Evolutionary conservation across 2,113 vertebrate species (phyloP).

Genomic region (Anser cygnoides): DNA sequence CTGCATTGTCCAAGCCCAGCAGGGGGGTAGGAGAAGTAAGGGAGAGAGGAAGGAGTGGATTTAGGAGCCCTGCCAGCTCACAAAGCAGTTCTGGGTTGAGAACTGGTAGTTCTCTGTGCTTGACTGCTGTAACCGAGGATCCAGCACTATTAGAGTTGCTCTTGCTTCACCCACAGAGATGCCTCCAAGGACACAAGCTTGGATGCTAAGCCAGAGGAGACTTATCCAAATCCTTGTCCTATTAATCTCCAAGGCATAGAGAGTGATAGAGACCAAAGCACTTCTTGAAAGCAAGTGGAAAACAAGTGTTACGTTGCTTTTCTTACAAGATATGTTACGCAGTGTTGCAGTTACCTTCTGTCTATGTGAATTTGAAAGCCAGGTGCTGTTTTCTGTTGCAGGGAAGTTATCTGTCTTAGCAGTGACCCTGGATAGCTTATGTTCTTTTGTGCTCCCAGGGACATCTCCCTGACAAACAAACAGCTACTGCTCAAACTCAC

Average conservation of each 20-base stretch:
- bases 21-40: fast-evolving
- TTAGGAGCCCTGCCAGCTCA: neutral
- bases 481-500: neutral
- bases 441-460: neutral
- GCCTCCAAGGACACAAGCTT: neutral
- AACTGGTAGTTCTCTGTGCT: neutral
- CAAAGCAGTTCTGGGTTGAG: neutral
- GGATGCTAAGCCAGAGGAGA: neutral
- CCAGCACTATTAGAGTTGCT: neutral
- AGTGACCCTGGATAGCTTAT: neutral
- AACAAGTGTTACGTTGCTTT: fast-evolving
- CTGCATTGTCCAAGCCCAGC: neutral
- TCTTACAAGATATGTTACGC: neutral
- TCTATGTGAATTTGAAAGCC: neutral
- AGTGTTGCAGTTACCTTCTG: neutral
- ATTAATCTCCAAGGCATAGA: neutral
- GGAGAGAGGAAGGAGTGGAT: no score
- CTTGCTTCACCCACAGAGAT: neutral
- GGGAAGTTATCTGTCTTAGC: neutral
- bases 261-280: neutral
- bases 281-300: neutral
- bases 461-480: neutral
- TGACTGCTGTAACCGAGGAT: neutral
- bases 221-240: neutral
- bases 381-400: neutral